Conservation (phyloP, 2,113 vertebrate species). For the Verasper variegatus region DNA sequence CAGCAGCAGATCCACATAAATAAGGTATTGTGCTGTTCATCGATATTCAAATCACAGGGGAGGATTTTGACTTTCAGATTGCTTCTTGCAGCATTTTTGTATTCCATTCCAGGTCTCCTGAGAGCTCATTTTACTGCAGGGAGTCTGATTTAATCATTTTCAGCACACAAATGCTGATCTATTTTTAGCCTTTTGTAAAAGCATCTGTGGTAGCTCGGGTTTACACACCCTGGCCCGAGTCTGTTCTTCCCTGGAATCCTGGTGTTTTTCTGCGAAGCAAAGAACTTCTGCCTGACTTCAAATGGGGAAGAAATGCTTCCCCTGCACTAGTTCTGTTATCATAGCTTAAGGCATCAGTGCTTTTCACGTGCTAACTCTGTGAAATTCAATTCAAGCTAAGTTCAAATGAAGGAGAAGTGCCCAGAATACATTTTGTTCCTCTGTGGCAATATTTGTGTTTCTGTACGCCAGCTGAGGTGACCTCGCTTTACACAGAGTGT, state of each 20-base stretch:
- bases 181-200: constrained; percentile 70
- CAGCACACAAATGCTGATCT: constrained; percentile 58
- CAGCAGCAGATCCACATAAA: constrained; percentile 98
- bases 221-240: constrained; percentile 49
- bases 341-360: constrained; percentile 76
- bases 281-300: constrained; percentile 69
- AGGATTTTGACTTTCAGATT: constrained; percentile 55
- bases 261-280: constrained; percentile 70
- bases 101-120: constrained; percentile 25
- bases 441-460: constrained; percentile 84
- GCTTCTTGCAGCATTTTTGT: constrained; percentile 34
- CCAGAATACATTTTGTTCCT: constrained; percentile 83
- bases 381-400: constrained; percentile 79
- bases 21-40: constrained; percentile 86
- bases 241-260: constrained; percentile 61
- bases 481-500: constrained; percentile 76
- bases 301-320: constrained; percentile 73
- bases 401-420: constrained; percentile 73
- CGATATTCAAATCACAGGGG: constrained; percentile 38
- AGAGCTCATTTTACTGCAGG: constrained; percentile 52
- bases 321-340: constrained; percentile 80
- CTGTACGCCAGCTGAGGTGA: constrained; percentile 79
- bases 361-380: constrained; percentile 75
- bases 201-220: constrained; percentile 51
- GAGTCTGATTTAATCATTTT: constrained; percentile 67